These are phyloP conservation scores for Luperina testacea DNA, from an alignment of 2,888 invertebrate species.

Conservation along the genomic window DNA sequence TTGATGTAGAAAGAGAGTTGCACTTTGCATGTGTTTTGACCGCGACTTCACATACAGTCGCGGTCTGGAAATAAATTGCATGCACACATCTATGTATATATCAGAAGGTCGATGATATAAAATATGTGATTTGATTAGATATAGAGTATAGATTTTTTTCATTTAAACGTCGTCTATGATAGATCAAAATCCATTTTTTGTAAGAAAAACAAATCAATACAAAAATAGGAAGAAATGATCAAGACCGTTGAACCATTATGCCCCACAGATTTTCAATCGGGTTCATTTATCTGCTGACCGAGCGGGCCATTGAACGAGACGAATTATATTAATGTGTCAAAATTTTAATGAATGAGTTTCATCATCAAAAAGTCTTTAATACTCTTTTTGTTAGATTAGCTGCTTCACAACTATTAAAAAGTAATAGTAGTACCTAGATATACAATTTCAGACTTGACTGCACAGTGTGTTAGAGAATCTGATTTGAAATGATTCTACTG, in stretches of 20 bases:
- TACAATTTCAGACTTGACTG: background rate
- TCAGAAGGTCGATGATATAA: background rate
- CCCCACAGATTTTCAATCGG: background rate
- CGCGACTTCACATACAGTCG: background rate
- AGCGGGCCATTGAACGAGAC: background rate
- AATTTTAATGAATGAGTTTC: background rate
- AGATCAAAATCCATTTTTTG: too few relatives aligned
- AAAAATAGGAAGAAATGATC: background rate
- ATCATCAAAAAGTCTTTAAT: background rate
- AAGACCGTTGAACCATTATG: background rate
- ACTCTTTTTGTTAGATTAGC: background rate
- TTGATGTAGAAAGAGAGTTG: slow-evolving; percentile 34
- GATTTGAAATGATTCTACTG: background rate
- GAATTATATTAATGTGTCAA: background rate
- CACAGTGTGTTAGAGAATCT: background rate
- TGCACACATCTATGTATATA: background rate
- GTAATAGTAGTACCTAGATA: background rate
- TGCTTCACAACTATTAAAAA: background rate
- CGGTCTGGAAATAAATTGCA: background rate
- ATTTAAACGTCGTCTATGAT: background rate
- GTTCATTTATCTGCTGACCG: background rate
- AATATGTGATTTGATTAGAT: background rate
- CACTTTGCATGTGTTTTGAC: slow-evolving; percentile 17
- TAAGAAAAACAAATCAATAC: background rate
- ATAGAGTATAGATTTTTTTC: background rate